A percentile compares a stretch with the other conserved stretches of the same genome.
phyloP scores from a whole-genome alignment of 2,113 vertebrate genomes.

The Gambusia holbrooki region DNA sequence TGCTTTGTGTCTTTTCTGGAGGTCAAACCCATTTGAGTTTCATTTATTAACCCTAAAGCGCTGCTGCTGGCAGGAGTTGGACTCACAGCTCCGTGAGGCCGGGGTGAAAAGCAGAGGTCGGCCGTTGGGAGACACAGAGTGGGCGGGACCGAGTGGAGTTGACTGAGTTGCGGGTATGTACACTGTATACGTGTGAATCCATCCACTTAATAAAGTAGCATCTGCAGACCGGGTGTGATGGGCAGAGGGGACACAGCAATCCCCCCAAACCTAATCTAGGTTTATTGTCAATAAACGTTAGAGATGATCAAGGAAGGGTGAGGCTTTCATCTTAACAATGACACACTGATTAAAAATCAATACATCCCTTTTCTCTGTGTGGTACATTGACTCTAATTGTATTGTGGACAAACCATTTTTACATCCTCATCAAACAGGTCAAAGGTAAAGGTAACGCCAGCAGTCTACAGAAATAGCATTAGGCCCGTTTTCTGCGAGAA shows the following conservation, averaged over 20 bases:
- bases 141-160: conserved; percentile 3
- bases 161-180: neutral
- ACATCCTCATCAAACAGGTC: conserved; percentile 3
- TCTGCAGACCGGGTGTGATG: conserved; percentile 19
- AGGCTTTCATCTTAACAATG: conserved; percentile 59
- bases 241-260: conserved; percentile 44
- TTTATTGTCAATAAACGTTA: conserved; percentile 72
- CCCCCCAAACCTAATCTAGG: conserved; percentile 63
- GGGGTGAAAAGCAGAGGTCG: conserved; percentile 39
- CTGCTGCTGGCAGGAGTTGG: conserved; percentile 60
- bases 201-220: conserved; percentile 61
- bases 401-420: neutral
- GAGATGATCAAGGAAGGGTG: conserved; percentile 56
- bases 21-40: conserved; percentile 74
- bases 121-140: conserved; percentile 7
- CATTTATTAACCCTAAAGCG: conserved; percentile 78
- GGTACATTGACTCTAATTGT: conserved; percentile 8
- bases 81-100: conserved; percentile 31
- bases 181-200: conserved; percentile 8
- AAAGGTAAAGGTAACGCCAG: conserved; percentile 30
- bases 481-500: too few species aligned
- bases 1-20: conserved; percentile 62
- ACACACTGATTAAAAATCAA: conserved; percentile 70
- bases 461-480: neutral
- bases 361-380: conserved; percentile 39